Conservation (phyloP, 2,113 vertebrate genomes). For the Brachionichthys hirsutus region DNA sequence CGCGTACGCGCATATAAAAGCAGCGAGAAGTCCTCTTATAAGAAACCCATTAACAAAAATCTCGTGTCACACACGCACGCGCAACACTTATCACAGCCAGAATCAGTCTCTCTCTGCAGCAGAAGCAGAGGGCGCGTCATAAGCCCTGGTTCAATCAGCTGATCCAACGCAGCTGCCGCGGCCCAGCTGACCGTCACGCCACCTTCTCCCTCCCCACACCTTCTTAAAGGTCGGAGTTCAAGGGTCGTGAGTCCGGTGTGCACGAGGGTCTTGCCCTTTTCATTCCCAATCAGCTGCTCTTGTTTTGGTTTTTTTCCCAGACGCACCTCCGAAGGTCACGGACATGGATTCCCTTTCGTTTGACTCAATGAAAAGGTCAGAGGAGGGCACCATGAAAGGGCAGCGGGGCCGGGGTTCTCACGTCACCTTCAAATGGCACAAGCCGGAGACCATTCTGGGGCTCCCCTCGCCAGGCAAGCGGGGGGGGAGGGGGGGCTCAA, state of each 20-base stretch:
- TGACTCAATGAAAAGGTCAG: conserved; percentile 79
- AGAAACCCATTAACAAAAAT: background rate
- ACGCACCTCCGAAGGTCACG: conserved; percentile 73
- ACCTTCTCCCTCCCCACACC: conserved; percentile 46
- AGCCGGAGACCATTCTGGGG: conserved; percentile 3
- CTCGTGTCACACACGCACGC: no score
- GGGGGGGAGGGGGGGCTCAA: conserved; percentile 16
- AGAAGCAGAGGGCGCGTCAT: no score
- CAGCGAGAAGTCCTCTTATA: background rate
- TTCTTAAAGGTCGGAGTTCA: conserved; percentile 72
- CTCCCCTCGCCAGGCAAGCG: conserved; percentile 8
- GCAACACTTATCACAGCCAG: no score
- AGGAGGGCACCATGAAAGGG: conserved; percentile 73
- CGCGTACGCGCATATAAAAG: conserved; percentile 23
- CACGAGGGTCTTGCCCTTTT: conserved; percentile 72
- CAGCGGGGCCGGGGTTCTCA: conserved; percentile 52
- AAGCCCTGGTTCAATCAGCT: no score
- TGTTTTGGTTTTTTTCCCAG: conserved; percentile 33
- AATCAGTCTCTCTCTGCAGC: no score
- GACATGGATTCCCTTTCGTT: conserved; percentile 77
- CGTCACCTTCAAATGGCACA: conserved; percentile 62
- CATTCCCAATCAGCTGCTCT: conserved; percentile 61
- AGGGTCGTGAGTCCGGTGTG: conserved; percentile 66
- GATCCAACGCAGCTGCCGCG: no score
- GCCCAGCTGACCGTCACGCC: conserved; percentile 45